These are phyloP conservation scores for Ylistrum balloti DNA, from an alignment of 1,140 invertebrate species.

Conservation along the genomic window DNA sequence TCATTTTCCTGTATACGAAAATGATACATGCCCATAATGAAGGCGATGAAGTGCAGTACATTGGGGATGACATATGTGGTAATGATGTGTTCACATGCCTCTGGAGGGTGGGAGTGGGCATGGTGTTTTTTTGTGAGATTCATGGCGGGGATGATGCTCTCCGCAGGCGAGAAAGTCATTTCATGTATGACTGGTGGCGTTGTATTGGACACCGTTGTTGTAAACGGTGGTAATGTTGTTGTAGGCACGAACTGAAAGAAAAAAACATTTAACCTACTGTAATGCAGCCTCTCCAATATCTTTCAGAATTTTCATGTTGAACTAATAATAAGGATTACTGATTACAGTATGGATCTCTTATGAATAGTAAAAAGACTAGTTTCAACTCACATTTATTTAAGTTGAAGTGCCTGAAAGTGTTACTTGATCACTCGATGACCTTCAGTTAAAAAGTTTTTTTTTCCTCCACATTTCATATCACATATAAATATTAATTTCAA, in stretches of 20 bases:
- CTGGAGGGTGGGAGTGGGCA: not conserved
- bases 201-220: constrained; percentile 41
- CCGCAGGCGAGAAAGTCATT: constrained; percentile 53
- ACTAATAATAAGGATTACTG: no score
- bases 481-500: no score
- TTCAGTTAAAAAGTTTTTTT: no score
- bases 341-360: no score
- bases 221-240: constrained; percentile 45
- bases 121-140: constrained; percentile 59
- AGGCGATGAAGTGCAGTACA: constrained; percentile 89
- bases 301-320: no score
- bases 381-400: no score
- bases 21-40: constrained; percentile 89
- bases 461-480: no score
- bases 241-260: constrained; percentile 55
- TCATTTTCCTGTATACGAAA: constrained; percentile 93
- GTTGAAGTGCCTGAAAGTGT: no score
- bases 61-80: constrained; percentile 92
- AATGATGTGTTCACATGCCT: constrained; percentile 81
- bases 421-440: no score
- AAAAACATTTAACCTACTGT: no score
- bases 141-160: constrained; percentile 45
- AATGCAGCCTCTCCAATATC: no score
- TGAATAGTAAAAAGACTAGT: no score
- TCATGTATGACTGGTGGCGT: constrained; percentile 53